Percentiles rank a stretch among this genome's conserved stretches.
Conservation (phyloP, 1,140 invertebrate species). For the Achatina immaculata region DNA sequence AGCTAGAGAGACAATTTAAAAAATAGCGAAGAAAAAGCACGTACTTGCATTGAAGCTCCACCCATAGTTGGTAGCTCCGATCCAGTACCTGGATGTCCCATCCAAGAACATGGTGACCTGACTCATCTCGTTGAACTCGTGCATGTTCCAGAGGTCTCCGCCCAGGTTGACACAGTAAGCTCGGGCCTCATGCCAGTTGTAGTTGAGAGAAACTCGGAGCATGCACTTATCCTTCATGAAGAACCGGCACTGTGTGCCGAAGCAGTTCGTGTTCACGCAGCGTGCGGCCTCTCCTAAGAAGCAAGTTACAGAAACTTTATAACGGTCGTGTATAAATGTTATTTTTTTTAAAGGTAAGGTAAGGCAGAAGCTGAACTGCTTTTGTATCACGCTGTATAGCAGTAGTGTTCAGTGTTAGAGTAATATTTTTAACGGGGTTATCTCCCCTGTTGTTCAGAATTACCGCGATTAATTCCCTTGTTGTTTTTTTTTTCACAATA, state of each 20-base stretch:
- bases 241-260: conserved; percentile 6
- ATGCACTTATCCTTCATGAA: conserved; percentile 19
- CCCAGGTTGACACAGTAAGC: conserved; percentile 10
- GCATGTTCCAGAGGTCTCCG: conserved; percentile 30
- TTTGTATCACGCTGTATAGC: too few relatives aligned
- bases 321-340: neutral
- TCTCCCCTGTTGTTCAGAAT: neutral
- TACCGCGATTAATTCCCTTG: neutral
- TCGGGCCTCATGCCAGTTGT: conserved; percentile 22
- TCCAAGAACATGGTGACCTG: conserved; percentile 11
- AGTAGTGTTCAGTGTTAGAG: too few relatives aligned
- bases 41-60: conserved; percentile 28
- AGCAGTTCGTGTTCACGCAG: neutral
- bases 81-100: neutral
- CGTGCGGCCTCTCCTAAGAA: conserved; percentile 1
- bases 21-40: too few relatives aligned
- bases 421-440: neutral
- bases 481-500: neutral
- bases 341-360: neutral
- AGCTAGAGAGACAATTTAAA: too few relatives aligned
- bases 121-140: conserved; percentile 22
- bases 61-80: conserved; percentile 23
- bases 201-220: neutral
- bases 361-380: neutral
- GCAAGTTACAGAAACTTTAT: too few relatives aligned